A percentile compares a stretch with the other conserved stretches of the same genome.
Conservation (phyloP, 1,140 invertebrate species). For the Drosophila ficusphila region DNA sequence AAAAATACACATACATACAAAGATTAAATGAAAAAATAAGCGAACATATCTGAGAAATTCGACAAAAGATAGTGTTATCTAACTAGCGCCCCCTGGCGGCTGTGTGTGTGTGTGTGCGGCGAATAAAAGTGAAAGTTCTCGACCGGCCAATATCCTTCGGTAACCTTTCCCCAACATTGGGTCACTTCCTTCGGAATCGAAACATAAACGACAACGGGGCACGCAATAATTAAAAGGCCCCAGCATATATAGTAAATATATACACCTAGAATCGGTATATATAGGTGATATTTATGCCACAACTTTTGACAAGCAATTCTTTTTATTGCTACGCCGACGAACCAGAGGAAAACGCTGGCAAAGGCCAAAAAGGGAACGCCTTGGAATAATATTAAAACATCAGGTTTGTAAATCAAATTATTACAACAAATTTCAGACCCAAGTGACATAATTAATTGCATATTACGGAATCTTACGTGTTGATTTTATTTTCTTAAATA, state of each 20-base stretch:
- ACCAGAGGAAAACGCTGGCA: conserved; percentile 25
- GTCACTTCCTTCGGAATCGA: conserved; percentile 21
- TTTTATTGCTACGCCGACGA: conserved; percentile 42
- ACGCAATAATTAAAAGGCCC: conserved; percentile 47
- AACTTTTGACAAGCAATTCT: conserved; percentile 60
- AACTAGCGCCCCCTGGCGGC: conserved; percentile 53
- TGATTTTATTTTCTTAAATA: background rate
- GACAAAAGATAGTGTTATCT: conserved; percentile 58
- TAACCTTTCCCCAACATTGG: conserved; percentile 37
- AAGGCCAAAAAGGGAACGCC: conserved; percentile 32
- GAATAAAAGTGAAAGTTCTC: conserved; percentile 67
- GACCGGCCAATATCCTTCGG: conserved; percentile 35
- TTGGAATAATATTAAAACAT: conserved; percentile 50
- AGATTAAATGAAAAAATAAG: background rate
- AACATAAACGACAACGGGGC: conserved; percentile 48
- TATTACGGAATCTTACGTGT: conserved; percentile 11
- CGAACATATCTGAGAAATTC: conserved; percentile 29
- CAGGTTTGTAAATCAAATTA: conserved; percentile 53
- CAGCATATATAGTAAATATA: conserved; percentile 32
- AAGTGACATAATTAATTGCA: conserved; percentile 8
- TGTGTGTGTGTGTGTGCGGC: conserved; percentile 16
- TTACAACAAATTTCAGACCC: background rate
- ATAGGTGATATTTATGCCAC: conserved; percentile 67
- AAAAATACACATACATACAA: no score
- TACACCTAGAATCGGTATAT: conserved; percentile 45